Evolutionary conservation across 1,140 invertebrate species (phyloP).

Genomic region (Delia radicum): DNA sequence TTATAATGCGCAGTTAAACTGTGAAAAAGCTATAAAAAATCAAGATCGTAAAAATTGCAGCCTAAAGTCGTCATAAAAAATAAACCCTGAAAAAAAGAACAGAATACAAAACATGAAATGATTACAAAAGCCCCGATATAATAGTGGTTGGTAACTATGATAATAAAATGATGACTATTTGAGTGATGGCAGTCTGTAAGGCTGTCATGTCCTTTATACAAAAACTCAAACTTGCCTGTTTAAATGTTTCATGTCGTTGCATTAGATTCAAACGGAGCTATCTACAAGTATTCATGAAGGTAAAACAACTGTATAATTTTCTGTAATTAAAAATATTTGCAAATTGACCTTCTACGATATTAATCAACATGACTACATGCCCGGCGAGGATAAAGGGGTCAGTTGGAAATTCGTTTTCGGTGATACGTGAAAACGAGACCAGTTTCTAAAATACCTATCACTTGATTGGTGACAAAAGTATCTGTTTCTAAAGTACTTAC

Average conservation of each 20-base stretch:
- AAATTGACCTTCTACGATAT: too few relatives aligned
- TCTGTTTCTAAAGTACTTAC: too few relatives aligned
- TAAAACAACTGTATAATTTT: too few relatives aligned
- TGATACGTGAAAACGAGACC: too few relatives aligned
- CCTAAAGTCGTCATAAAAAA: constrained; percentile 17
- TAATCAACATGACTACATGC: too few relatives aligned
- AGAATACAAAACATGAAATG: neutral
- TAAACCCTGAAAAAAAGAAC: neutral
- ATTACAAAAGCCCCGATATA: neutral
- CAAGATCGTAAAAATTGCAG: neutral
- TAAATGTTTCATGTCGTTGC: neutral
- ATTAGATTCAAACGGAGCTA: too few relatives aligned
- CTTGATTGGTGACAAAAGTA: too few relatives aligned
- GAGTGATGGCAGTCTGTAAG: neutral
- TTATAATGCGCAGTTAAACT: constrained; percentile 1
- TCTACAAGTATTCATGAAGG: too few relatives aligned
- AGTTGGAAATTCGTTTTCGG: too few relatives aligned
- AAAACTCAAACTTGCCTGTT: neutral
- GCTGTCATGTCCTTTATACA: neutral
- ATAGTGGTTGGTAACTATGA: neutral
- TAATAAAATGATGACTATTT: constrained; percentile 2
- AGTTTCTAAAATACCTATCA: too few relatives aligned
- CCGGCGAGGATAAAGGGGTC: too few relatives aligned
- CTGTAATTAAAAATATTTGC: too few relatives aligned
- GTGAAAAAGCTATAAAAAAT: constrained; percentile 8